Evolutionary conservation across 2,113 vertebrate species (phyloP), one percentile per base, ranked within the genome.

Genomic region (Corythaeola cristata): DNA sequence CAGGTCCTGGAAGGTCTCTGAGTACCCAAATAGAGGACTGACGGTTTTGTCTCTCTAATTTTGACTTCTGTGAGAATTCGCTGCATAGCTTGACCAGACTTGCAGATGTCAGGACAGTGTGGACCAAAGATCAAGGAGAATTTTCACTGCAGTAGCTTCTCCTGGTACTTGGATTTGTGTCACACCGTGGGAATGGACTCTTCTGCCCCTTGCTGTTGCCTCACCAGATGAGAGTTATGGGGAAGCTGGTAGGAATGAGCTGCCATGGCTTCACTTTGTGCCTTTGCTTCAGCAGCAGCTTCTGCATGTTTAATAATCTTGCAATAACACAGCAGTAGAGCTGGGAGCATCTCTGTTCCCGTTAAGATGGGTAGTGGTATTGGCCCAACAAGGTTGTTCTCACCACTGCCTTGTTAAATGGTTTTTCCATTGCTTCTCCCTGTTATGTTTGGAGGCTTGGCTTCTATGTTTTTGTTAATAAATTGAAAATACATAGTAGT

Each of bases 381-480:
- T 69, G 41, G 10, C 52, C 27, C 58, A 66, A 24, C 24, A 35
- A 76, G 6, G 44, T 27, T 58, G 33, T 60, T 73, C 63, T 63
- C 52, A 33, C 9, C 47, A 8, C 89, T 94, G 22, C 79, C 68
- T 81, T 17, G 14, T 49, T 80, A 32, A 85, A 68, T 63, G 24
- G 28, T 12, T 95, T 82, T 84, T 52, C 71, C 35, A 6, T 60
- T 79, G 75, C 75, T 58, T 91, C 15, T 82, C 78, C 49, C 37
- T 22, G 64, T 63, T 20, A 0, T 37, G 11, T 90, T 17, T 88
- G 15, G 77, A 87, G 87, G 10, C 67, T 85, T 35, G 37, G 28
- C 84, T 93, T 71, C 73, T 74, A 20, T 64, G 30, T 91, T 95
- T 95, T 71, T 74, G 91, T 78, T 95, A 91, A 89, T 88, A 95